A percentile compares a stretch with the other conserved stretches of the same genome.
Evolutionary conservation across 2,797 vertebrate species (phyloP).

Genomic region (Pseudotriccus pelzelni): DNA sequence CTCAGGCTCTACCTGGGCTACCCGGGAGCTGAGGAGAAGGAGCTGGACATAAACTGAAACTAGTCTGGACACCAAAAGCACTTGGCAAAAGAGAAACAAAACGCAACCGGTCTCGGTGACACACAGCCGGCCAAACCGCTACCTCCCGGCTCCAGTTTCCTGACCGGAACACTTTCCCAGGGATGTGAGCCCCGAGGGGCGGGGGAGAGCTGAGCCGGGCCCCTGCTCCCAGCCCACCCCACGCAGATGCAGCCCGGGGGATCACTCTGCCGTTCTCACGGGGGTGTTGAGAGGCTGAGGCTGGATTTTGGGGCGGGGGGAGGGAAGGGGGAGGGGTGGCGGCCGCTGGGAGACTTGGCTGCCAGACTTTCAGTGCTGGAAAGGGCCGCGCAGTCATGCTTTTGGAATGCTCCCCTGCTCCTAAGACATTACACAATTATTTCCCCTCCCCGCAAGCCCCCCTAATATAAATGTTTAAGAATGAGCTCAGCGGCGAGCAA

Average conservation of each 20-base stretch:
- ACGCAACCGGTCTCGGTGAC: neutral
- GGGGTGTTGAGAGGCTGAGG: neutral
- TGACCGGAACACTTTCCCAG: neutral
- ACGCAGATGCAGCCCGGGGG: fast-evolving
- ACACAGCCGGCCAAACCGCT: neutral
- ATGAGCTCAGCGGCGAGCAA: conserved; percentile 29
- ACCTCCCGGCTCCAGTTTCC: neutral
- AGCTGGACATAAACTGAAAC: neutral
- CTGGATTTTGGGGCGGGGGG: too few relatives aligned
- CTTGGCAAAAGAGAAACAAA: neutral
- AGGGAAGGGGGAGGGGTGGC: neutral
- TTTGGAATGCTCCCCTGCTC: conserved; percentile 65
- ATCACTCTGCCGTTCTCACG: fast-evolving
- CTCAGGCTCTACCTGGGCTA: neutral
- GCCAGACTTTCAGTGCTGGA: neutral
- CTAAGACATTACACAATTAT: conserved; percentile 51
- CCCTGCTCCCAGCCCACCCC: neutral
- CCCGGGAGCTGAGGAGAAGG: neutral
- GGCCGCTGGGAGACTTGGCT: neutral
- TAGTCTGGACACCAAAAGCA: neutral
- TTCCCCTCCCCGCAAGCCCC: conserved; percentile 22
- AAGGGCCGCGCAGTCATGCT: conserved; percentile 52
- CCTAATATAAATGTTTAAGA: conserved; percentile 33
- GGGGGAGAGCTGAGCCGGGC: neutral
- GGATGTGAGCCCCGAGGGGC: neutral